Evolutionary conservation across 2,888 invertebrate genomes (phyloP), one percentile per base, ranked within the genome.

Genomic region (Papilio demoleus): DNA sequence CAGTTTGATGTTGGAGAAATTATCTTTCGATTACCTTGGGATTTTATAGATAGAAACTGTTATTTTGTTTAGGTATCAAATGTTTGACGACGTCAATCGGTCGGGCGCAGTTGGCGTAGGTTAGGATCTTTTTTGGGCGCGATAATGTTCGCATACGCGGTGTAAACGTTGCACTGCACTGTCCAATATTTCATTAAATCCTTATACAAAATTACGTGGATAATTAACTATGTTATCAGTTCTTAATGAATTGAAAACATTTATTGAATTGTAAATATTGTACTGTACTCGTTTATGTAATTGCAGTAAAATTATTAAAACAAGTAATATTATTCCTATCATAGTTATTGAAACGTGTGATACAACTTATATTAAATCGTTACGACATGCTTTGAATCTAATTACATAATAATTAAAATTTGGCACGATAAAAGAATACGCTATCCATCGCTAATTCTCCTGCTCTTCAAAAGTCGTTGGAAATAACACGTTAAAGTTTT

Each of bases 41-140:
- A 1, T 22, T 47, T 47, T 47, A 47, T 22, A 47, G 22, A 47
- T 22, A 47, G 12, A 47, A n/a, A 14, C 38, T 47, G 9, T 1
- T 45, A 12, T 40, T 45, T 45, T 45, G 45, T 45, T 45, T 45
- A 45, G 71, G 72, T 59, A 70, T 63, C 63, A 63, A 64, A 70
- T 70, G 72, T 70, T 72, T 66, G 71, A 71, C 65, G 74, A 77
- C 72, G 79, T 73, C 79, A 79, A 75, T 69, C 72, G 70, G 66
- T 62, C 71, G 75, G 75, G 76, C 50, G 50, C 27, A 50, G 50
- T 50, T 27, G 50, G 50, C 27, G 50, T 31, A 45, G 19, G 42
- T 62, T 45, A 42, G 17, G 22, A 42, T 42, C 40, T 45, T 45
- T 62, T 45, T 50, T 50, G 11, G 50, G 2, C 27, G 50, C 19